A percentile compares a stretch with the other conserved stretches of the same genome.
These are phyloP conservation scores for Hassar affinis DNA, from an alignment of 2,113 vertebrate genomes.

Conservation along the genomic window DNA sequence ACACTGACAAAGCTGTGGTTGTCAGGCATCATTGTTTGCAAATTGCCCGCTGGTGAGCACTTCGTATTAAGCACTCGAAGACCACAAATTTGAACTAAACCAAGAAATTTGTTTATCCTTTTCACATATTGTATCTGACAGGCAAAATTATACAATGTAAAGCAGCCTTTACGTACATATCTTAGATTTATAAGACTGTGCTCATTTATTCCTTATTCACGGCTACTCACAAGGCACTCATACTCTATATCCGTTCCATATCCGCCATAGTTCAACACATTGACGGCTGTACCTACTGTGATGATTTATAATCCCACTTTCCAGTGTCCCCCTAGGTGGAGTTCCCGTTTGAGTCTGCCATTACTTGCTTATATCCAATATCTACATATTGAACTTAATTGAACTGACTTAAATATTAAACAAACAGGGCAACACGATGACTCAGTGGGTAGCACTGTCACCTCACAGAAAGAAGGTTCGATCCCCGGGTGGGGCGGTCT, in stretches of 20 bases:
- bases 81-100: neutral
- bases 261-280: neutral
- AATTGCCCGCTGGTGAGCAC: neutral
- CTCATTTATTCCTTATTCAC: neutral
- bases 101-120: too few relatives aligned
- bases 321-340: neutral
- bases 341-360: neutral
- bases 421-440: too few relatives aligned
- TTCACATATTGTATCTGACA: too few relatives aligned
- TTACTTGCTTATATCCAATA: too few relatives aligned
- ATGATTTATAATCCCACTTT: neutral
- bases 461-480: too few relatives aligned
- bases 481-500: too few relatives aligned
- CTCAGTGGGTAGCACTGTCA: too few relatives aligned
- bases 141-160: neutral
- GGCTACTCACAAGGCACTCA: neutral
- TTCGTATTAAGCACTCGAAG: neutral
- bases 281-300: neutral
- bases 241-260: neutral
- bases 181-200: neutral
- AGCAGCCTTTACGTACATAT: neutral
- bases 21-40: neutral
- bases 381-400: neutral
- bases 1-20: neutral
- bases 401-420: neutral